Conservation (phyloP, 1,140 invertebrate species). For the Bombus waltoni region DNA sequence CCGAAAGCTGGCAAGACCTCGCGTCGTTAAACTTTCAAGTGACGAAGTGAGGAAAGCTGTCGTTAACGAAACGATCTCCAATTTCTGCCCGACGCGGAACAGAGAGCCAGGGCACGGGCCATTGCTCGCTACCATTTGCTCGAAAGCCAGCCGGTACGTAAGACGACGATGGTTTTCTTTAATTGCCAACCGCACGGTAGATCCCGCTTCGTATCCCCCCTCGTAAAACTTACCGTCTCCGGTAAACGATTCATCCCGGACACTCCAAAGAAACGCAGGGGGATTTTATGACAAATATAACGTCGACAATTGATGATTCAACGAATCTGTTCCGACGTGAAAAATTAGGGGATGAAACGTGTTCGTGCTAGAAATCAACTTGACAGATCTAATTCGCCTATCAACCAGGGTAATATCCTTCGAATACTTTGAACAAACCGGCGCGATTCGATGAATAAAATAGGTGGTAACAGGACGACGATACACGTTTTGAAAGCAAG, state of each 20-base stretch:
- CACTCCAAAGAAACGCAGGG: not conserved
- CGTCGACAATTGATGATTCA: not conserved
- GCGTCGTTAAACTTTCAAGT: conserved; percentile 60
- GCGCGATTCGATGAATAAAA: not conserved
- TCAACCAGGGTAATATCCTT: not conserved
- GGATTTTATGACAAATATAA: not conserved
- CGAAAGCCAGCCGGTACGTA: conserved; percentile 55
- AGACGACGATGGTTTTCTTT: conserved; percentile 70
- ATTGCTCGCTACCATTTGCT: conserved; percentile 59
- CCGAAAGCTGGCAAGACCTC: conserved; percentile 9
- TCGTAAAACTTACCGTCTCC: conserved; percentile 58
- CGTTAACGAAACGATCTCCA: conserved; percentile 55
- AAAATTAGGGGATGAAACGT: not conserved
- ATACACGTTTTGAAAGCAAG: not conserved
- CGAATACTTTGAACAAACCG: not conserved
- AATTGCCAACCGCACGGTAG: conserved; percentile 63
- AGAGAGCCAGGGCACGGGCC: conserved; percentile 43
- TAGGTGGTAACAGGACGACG: not conserved
- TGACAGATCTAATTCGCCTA: not conserved
- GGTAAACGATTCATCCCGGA: conserved; percentile 5
- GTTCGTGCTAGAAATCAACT: not conserved
- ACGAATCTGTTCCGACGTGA: not conserved
- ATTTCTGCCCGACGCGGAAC: conserved; percentile 35
- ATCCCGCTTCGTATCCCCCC: conserved; percentile 47
- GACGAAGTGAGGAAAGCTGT: conserved; percentile 58